Percentiles rank a stretch among this genome's conserved stretches.
phyloP scores from a whole-genome alignment of 2,113 vertebrate genomes.

The Rhinopithecus roxellana region DNA sequence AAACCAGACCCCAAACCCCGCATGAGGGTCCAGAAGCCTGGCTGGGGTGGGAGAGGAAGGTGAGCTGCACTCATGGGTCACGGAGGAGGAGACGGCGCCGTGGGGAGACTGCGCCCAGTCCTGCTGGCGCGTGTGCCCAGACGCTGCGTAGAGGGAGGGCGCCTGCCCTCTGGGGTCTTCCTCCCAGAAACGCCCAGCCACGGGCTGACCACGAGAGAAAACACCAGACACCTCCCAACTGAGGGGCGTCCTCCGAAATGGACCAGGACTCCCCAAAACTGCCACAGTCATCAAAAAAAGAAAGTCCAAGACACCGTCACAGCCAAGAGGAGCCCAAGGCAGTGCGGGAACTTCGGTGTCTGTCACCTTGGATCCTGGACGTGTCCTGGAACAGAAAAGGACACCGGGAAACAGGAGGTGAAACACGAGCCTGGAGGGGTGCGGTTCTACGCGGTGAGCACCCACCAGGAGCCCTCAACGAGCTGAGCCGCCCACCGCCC shows the following conservation, averaged over 20 bases:
- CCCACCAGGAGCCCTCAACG: too few relatives aligned
- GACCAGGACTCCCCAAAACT: rapidly evolving
- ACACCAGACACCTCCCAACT: rapidly evolving
- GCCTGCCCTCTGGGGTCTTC: rapidly evolving
- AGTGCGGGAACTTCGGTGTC: rapidly evolving
- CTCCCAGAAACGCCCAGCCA: rapidly evolving
- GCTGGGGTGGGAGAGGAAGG: too few relatives aligned
- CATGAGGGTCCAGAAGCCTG: too few relatives aligned
- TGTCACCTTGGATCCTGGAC: background rate
- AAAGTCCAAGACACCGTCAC: rapidly evolving
- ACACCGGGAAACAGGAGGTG: background rate
- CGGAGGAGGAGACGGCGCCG: too few relatives aligned
- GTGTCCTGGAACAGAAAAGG: too few relatives aligned
- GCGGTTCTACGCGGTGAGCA: too few relatives aligned
- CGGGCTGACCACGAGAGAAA: background rate
- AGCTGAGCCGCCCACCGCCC: background rate
- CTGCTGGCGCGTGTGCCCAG: rapidly evolving
- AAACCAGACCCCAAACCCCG: too few relatives aligned
- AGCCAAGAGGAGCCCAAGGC: background rate
- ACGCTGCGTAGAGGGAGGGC: rapidly evolving
- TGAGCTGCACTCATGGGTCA: too few relatives aligned
- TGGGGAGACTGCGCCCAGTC: background rate
- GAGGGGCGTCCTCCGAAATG: background rate
- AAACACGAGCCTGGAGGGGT: background rate
- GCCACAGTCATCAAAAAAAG: rapidly evolving